Conservation (phyloP, 2,888 invertebrate genomes). For the Ectemnius cavifrons region DNA sequence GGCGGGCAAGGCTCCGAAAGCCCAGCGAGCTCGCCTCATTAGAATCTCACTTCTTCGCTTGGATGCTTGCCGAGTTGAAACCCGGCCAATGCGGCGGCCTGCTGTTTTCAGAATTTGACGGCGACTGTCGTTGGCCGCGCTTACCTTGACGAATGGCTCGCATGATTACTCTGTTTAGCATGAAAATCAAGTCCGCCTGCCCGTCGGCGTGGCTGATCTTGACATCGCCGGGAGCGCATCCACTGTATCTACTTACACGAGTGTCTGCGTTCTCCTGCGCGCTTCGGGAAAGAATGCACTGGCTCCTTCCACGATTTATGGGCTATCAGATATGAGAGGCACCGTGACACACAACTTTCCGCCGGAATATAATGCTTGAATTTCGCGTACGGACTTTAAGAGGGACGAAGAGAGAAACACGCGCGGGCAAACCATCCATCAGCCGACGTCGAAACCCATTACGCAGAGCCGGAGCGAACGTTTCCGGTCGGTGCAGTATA, state of each 20-base stretch:
- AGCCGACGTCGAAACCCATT: constrained; percentile 4
- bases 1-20: background rate
- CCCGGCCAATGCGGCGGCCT: constrained; percentile 57
- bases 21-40: constrained; percentile 45
- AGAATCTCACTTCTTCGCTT: constrained; percentile 58
- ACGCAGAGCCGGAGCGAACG: background rate
- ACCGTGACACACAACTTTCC: constrained; percentile 39
- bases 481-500: constrained; percentile 1
- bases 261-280: background rate
- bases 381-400: constrained; percentile 7
- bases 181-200: constrained; percentile 30
- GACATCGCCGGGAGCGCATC: background rate
- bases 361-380: constrained; percentile 23
- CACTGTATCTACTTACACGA: constrained; percentile 21
- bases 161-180: constrained; percentile 57
- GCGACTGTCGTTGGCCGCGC: constrained; percentile 34
- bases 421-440: constrained; percentile 10
- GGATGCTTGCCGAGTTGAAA: constrained; percentile 62
- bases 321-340: constrained; percentile 38
- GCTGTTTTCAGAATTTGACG: constrained; percentile 58
- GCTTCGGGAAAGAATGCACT: background rate
- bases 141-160: constrained; percentile 54
- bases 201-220: background rate
- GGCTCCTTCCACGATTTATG: constrained; percentile 35
- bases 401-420: background rate